Evolutionary conservation across 2,888 invertebrate species (phyloP).

Genomic region (Malthinus flaveolus): DNA sequence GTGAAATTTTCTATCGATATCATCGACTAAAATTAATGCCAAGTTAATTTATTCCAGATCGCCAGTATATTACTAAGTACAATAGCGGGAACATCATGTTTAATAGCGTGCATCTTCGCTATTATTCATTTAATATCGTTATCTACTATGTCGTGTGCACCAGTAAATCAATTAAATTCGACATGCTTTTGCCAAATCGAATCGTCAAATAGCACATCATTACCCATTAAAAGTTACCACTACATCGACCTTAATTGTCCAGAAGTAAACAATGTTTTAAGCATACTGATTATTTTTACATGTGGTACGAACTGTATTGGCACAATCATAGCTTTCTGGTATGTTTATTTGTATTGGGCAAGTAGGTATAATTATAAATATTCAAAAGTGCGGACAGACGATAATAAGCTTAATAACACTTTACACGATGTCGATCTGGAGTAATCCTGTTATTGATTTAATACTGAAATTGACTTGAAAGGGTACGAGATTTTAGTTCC

Average conservation of each 20-base stretch:
- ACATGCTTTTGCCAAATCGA: conserved; percentile 52
- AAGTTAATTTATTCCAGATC: conserved; percentile 45
- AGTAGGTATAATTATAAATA: conserved; percentile 51
- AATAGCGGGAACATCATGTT: conserved; percentile 49
- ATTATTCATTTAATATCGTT: conserved; percentile 52
- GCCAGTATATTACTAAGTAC: conserved; percentile 51
- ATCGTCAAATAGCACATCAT: conserved; percentile 18
- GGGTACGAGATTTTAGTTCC: no score
- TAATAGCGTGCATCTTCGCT: conserved; percentile 51
- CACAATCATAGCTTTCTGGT: conserved; percentile 51
- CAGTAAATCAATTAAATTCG: conserved; percentile 48
- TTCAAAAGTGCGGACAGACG: conserved; percentile 48
- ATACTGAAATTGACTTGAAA: no score
- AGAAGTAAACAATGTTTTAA: conserved; percentile 53
- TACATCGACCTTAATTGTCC: conserved; percentile 55
- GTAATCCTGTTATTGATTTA: no score
- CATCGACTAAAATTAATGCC: background rate
- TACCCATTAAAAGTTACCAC: conserved; percentile 45
- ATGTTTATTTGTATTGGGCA: conserved; percentile 55
- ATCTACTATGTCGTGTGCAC: conserved; percentile 50
- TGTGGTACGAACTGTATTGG: conserved; percentile 51
- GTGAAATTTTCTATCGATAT: conserved; percentile 37
- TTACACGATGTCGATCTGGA: conserved; percentile 1
- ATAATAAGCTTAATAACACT: conserved; percentile 38
- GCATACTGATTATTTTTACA: conserved; percentile 50